A percentile compares a stretch with the other conserved stretches of the same genome.
Evolutionary conservation across 2,113 vertebrate genomes (phyloP).

Genomic region (Ictalurus furcatus): DNA sequence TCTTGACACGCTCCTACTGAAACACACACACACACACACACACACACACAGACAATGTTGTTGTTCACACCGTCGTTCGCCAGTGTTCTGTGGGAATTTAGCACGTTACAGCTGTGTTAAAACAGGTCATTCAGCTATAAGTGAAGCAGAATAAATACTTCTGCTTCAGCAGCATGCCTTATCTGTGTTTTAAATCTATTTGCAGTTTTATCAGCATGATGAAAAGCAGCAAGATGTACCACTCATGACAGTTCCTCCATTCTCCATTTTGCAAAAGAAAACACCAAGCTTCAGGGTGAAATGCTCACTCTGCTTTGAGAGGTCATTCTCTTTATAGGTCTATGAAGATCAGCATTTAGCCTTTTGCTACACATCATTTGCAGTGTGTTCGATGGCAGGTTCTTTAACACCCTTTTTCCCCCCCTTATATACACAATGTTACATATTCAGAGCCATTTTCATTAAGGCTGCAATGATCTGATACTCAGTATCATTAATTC

Average conservation of each 20-base stretch:
- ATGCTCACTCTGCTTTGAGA: background rate
- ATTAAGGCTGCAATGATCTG: background rate
- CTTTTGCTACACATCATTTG: too few relatives aligned
- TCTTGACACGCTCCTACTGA: constrained; percentile 34
- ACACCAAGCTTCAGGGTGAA: background rate
- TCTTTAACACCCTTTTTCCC: background rate
- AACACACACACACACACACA: background rate
- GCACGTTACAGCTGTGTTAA: background rate
- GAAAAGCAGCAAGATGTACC: background rate
- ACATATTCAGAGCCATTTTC: background rate
- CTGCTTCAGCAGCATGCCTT: background rate
- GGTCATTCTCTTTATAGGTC: background rate
- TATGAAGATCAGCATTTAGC: background rate
- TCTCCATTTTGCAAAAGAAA: background rate
- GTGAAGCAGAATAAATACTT: background rate
- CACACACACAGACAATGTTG: constrained; percentile 1
- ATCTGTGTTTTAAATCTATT: background rate
- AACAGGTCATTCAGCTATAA: background rate
- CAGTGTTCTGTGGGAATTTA: constrained; percentile 13
- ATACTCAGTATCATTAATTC: background rate
- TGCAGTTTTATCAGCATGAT: background rate
- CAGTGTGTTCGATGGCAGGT: background rate
- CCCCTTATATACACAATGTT: background rate
- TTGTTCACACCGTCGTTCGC: background rate
- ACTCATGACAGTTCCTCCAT: background rate